Conservation (phyloP, 2,797 vertebrate species). For the Cossypha dichroa region DNA sequence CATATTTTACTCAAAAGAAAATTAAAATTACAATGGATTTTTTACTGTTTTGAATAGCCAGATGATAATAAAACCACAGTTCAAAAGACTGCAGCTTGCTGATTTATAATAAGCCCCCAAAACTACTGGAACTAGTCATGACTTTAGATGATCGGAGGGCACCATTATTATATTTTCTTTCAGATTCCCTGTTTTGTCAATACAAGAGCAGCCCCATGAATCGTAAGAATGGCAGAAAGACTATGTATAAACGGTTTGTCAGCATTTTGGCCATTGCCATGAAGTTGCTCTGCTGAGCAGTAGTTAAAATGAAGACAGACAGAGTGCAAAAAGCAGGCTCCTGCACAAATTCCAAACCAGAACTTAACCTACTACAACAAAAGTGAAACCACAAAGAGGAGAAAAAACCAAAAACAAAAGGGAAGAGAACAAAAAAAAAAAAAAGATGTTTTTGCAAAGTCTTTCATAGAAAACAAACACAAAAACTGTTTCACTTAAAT, state of each 20-base stretch:
- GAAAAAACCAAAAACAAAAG: background rate
- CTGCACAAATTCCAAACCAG: background rate
- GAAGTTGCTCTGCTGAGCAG: background rate
- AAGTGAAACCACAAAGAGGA: background rate
- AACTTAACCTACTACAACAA: background rate
- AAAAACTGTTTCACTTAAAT: background rate
- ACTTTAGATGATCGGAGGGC: background rate
- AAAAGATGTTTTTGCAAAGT: background rate
- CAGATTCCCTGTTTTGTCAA: background rate
- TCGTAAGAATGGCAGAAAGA: background rate
- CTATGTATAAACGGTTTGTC: background rate
- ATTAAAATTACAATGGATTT: background rate
- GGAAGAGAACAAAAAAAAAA: rapidly evolving
- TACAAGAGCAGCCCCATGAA: background rate
- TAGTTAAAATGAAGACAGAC: background rate
- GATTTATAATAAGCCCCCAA: background rate
- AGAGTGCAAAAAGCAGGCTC: background rate
- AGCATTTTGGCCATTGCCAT: background rate
- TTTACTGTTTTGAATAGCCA: background rate
- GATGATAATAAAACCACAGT: background rate
- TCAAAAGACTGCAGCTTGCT: background rate
- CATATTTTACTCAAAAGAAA: background rate
- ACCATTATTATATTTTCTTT: background rate
- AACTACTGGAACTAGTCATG: background rate
- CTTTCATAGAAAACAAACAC: background rate